Percentiles rank a stretch among this genome's conserved stretches.
Evolutionary conservation across 2,113 vertebrate species (phyloP).

Genomic region (Eublepharis macularius): DNA sequence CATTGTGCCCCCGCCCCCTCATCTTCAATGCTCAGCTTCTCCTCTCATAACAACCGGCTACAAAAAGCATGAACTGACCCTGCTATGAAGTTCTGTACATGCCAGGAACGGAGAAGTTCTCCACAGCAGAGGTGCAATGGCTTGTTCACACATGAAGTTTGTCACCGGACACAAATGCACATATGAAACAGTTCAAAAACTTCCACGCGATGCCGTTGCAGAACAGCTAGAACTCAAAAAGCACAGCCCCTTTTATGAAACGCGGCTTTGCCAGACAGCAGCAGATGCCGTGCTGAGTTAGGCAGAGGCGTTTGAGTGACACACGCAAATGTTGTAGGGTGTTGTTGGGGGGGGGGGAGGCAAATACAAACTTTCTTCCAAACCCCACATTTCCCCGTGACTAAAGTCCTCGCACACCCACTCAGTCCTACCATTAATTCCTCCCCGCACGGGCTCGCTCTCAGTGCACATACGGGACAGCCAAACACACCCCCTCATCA

Average conservation of each 20-base stretch:
- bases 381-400: slow-evolving; percentile 38
- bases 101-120: background rate
- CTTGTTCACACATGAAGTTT: background rate
- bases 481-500: slow-evolving; percentile 59
- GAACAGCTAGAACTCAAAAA: slow-evolving; percentile 38
- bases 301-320: background rate
- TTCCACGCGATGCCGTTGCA: slow-evolving; percentile 36
- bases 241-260: slow-evolving; percentile 17
- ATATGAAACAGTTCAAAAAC: slow-evolving; percentile 51
- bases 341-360: slow-evolving; percentile 46
- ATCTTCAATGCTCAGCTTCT: too few species aligned
- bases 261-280: background rate
- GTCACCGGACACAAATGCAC: background rate
- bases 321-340: background rate
- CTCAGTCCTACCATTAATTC: slow-evolving; percentile 45
- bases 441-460: slow-evolving; percentile 42
- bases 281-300: background rate
- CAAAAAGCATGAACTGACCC: background rate
- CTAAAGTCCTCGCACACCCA: slow-evolving; percentile 59
- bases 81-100: background rate
- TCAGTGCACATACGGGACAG: slow-evolving; percentile 56
- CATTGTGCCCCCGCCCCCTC: too few species aligned
- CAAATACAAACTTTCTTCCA: slow-evolving; percentile 46
- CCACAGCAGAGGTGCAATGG: too few species aligned
- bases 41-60: too few species aligned